phyloP scores from a whole-genome alignment of 2,113 vertebrate genomes.

The Toxotes jaculatrix region DNA sequence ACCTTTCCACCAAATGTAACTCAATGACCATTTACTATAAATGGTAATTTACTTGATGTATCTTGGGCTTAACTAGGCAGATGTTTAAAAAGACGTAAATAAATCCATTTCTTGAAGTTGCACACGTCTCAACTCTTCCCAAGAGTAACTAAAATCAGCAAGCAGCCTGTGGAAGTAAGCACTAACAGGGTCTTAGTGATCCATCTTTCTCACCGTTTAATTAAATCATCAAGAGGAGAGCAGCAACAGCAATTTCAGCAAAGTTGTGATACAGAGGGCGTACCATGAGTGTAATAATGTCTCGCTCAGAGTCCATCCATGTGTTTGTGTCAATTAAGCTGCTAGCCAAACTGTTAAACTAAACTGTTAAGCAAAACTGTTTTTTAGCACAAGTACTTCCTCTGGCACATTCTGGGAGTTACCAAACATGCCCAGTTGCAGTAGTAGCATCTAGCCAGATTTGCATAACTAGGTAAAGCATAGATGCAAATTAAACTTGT shows the following conservation, averaged over 20 bases:
- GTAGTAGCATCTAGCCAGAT: not conserved
- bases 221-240: not conserved
- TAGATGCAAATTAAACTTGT: not conserved
- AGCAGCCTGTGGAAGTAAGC: slow-evolving; percentile 1
- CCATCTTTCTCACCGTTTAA: not conserved
- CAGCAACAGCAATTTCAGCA: not conserved
- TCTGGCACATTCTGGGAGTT: not conserved
- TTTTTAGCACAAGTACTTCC: not conserved
- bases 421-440: not conserved
- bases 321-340: not conserved
- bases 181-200: not conserved
- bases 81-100: not conserved
- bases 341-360: not conserved
- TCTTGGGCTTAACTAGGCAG: not conserved
- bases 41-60: not conserved
- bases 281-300: too few species aligned
- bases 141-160: not conserved
- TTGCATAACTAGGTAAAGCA: not conserved
- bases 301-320: not conserved
- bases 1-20: too few species aligned
- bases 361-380: too few species aligned
- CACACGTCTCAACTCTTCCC: not conserved
- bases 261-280: not conserved
- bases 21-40: not conserved
- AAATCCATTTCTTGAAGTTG: not conserved